These are phyloP conservation scores for Rhopalosiphum padi DNA, from an alignment of 1,140 invertebrate species.

Conservation along the genomic window DNA sequence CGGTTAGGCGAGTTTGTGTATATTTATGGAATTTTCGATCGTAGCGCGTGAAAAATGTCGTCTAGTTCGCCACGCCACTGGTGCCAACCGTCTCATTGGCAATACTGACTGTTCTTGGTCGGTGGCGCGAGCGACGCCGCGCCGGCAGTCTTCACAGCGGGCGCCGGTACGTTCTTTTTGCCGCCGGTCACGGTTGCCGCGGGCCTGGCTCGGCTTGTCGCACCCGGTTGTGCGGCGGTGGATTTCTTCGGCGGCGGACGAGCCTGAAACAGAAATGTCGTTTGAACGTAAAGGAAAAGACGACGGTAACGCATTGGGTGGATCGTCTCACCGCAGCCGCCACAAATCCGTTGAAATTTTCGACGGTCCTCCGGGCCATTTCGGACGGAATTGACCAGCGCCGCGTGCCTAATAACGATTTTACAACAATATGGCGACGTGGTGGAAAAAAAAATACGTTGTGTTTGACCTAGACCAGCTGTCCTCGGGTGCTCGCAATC, in stretches of 20 bases:
- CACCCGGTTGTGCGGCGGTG: neutral
- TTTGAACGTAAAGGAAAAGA: too few species aligned
- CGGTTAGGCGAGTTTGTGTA: too few species aligned
- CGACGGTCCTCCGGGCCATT: conserved; percentile 46
- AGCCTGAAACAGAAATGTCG: neutral
- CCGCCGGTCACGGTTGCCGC: too few species aligned
- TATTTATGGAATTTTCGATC: too few species aligned
- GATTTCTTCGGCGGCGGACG: neutral
- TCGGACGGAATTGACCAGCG: neutral
- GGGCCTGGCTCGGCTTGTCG: neutral
- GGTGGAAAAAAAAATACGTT: neutral
- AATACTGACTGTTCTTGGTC: conserved; percentile 31
- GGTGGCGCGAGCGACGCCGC: neutral
- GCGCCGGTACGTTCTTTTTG: neutral
- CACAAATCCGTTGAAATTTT: conserved; percentile 40
- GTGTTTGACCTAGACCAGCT: conserved; percentile 13
- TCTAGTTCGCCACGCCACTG: neutral
- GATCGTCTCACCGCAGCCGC: neutral
- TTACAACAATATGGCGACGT: neutral
- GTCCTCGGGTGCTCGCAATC: neutral
- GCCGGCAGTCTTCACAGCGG: neutral
- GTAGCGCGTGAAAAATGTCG: neutral
- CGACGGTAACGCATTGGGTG: too few species aligned
- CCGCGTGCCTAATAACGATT: too few species aligned
- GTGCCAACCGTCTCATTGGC: neutral